Evolutionary conservation across 2,888 invertebrate genomes (phyloP), one percentile per base, ranked within the genome.

Genomic region (Drosophila suboccidentalis): DNA sequence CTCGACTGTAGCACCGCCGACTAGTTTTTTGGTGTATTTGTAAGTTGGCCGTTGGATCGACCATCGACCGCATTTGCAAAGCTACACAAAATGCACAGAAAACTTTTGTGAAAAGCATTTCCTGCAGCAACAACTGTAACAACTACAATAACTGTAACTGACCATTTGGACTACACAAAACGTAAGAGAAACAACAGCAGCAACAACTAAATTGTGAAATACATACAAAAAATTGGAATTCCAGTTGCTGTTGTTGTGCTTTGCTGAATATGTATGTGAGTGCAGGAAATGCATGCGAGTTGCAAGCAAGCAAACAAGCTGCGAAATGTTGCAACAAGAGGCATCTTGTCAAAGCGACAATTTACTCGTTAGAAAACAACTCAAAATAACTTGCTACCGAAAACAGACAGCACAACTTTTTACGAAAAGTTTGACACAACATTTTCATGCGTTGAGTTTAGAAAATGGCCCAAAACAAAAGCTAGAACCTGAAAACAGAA

Each of bases 331-430:
- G 59, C 73, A 78, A 57, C 63, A 71, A 43, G 51, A 36, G 58
- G 62, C 57, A 49, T 59, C 80, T 75, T 82, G 86, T 85, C 86
- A 87, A 83, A 83, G 82, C 86, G 88, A 86, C 89, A 84, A 84
- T 86, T 88, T 82, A 83, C 80, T 86, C 71, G 86, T 86, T 82
- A 74, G 53, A 68, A 70, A 46, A 50, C 47, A 46, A 51, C 49
- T 19, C 34, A 26, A 50, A 22, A 43, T 10, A 57, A 51, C 67
- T 22, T 54, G 36, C 64, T 43, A 51, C 61, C 13, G 13, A 60
- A 38, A 41, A 55, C 34, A 53, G 50, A 51, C 65, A 65, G 44
- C 65, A 32, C 17, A 50, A 65, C 34, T 62, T 62, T 58, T 34
- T 54, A 38, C 29, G 19, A 39, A 54, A 69, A 63, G 47, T 73